Evolutionary conservation across 2,888 invertebrate genomes (phyloP).

Genomic region (Lochmaea crataegi): DNA sequence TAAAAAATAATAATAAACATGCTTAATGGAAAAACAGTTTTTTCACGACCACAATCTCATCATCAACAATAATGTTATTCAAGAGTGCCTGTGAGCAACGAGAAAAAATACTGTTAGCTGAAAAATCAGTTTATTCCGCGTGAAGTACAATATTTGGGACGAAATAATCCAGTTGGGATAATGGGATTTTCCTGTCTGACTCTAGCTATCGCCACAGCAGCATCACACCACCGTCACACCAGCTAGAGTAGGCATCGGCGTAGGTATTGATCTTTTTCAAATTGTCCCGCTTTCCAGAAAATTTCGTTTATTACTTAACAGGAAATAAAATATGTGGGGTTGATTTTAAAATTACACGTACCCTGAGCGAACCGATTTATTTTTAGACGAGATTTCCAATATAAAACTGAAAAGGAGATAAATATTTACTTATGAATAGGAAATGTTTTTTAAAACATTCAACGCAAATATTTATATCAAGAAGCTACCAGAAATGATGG

Average conservation of each 20-base stretch:
- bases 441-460: too few relatives aligned
- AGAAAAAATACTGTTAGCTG: neutral
- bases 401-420: too few relatives aligned
- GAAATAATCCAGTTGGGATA: conserved; percentile 24
- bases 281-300: conserved; percentile 27
- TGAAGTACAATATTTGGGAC: conserved; percentile 20
- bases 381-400: too few relatives aligned
- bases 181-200: conserved; percentile 15
- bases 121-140: conserved; percentile 25
- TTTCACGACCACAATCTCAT: neutral
- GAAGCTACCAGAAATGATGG: too few relatives aligned
- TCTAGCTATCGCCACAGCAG: conserved; percentile 10
- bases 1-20: too few relatives aligned
- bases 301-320: conserved; percentile 30
- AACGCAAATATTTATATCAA: too few relatives aligned
- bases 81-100: neutral
- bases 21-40: neutral
- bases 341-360: conserved; percentile 13
- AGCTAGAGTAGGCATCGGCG: conserved; percentile 12
- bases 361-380: conserved; percentile 5
- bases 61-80: neutral
- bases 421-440: too few relatives aligned
- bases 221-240: conserved; percentile 6
- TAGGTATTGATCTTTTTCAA: conserved; percentile 29
- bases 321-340: conserved; percentile 25